These are phyloP conservation scores for Lithophane leautieri DNA, from an alignment of 2,888 invertebrate species.

Conservation along the genomic window DNA sequence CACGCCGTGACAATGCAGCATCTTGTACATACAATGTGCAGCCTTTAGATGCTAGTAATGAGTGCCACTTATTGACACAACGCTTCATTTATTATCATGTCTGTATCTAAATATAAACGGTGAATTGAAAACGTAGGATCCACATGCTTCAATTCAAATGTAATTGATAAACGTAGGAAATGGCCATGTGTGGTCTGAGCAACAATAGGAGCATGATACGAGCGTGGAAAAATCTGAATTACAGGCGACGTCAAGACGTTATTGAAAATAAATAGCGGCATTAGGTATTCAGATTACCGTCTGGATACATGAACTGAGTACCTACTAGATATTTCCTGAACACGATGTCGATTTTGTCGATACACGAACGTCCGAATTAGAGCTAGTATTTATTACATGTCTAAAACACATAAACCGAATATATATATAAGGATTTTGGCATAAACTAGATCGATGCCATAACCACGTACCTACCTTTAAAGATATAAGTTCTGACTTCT, in stretches of 20 bases:
- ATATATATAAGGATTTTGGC: constrained; percentile 16
- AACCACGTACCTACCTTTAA: constrained; percentile 6
- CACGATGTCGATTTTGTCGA: constrained; percentile 2
- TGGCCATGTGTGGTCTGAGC: constrained; percentile 23
- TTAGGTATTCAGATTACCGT: constrained; percentile 28
- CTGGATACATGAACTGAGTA: constrained; percentile 6
- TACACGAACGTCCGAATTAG: constrained; percentile 1
- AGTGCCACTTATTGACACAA: background rate
- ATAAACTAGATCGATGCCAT: constrained; percentile 16
- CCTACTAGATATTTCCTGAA: constrained; percentile 20
- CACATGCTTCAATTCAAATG: constrained; percentile 42
- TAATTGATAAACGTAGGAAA: constrained; percentile 54
- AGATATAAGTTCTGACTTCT: constrained; percentile 25
- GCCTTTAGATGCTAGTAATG: constrained; percentile 59
- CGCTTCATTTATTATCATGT: constrained; percentile 4
- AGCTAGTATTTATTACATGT: constrained; percentile 32
- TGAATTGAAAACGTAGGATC: constrained; percentile 13
- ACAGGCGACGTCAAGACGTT: constrained; percentile 31
- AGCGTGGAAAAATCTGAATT: constrained; percentile 44
- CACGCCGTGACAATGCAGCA: constrained; percentile 73
- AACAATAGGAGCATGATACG: constrained; percentile 54
- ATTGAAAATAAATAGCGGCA: constrained; percentile 46
- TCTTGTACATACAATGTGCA: constrained; percentile 63
- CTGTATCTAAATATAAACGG: constrained; percentile 37
- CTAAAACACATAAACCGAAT: constrained; percentile 29